Evolutionary conservation across 2,113 vertebrate genomes (phyloP).

Genomic region (Psettodes erumei): DNA sequence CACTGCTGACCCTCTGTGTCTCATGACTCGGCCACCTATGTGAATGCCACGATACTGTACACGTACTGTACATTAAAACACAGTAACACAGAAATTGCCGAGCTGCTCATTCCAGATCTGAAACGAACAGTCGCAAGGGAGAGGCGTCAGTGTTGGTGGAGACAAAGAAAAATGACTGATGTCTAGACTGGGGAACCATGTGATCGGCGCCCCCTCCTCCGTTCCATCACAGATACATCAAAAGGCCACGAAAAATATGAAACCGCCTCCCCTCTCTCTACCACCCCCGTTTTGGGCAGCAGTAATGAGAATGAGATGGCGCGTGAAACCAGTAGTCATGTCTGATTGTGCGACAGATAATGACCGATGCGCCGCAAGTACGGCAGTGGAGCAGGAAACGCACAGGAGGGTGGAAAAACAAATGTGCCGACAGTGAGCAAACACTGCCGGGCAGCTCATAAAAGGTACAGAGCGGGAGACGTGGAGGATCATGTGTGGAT

Average conservation of each 20-base stretch:
- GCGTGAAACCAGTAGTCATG: not conserved
- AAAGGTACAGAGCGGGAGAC: not conserved
- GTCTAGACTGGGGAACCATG: not conserved
- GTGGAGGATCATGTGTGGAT: not conserved
- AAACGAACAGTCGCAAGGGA: not conserved
- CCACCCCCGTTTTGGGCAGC: too few relatives aligned
- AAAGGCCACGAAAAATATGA: too few relatives aligned
- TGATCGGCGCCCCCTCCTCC: not conserved
- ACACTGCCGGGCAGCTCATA: not conserved
- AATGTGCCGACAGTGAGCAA: conserved; percentile 3
- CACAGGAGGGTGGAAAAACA: conserved; percentile 34
- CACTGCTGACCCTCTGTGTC: not conserved
- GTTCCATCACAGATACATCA: not conserved
- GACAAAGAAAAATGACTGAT: not conserved
- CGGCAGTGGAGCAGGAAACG: not conserved
- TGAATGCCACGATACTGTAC: too few relatives aligned
- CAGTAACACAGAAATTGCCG: not conserved
- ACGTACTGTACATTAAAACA: not conserved
- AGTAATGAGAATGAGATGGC: too few relatives aligned
- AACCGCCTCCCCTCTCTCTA: too few relatives aligned
- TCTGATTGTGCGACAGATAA: not conserved
- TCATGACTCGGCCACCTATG: conserved; percentile 15
- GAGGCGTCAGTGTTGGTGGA: not conserved
- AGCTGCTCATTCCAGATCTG: not conserved
- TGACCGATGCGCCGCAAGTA: too few relatives aligned